Conservation (phyloP, 2,797 vertebrate species). For the Rhinophrynus dorsalis region DNA sequence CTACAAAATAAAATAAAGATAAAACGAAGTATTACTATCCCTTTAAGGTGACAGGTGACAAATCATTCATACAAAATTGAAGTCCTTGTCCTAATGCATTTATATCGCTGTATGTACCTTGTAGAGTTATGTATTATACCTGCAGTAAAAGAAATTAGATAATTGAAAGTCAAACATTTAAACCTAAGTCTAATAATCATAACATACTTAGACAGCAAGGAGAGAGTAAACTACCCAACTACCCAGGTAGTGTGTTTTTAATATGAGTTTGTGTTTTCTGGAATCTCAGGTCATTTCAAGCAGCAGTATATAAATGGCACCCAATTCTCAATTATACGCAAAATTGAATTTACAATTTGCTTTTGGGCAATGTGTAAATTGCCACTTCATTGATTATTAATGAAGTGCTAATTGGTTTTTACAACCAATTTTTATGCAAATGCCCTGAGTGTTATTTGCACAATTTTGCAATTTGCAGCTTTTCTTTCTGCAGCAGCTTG, state of each 20-base stretch:
- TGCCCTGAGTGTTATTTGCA: constrained; percentile 65
- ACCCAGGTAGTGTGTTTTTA: neutral
- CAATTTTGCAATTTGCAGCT: constrained; percentile 63
- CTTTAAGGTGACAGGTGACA: too few relatives aligned
- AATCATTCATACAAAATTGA: too few relatives aligned
- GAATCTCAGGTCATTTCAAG: constrained; percentile 50
- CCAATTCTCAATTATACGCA: constrained; percentile 62
- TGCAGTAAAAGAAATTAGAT: too few relatives aligned
- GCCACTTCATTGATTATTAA: constrained; percentile 79
- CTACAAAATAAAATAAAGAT: too few relatives aligned
- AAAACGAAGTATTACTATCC: too few relatives aligned
- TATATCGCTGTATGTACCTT: too few relatives aligned
- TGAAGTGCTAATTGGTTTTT: constrained; percentile 78
- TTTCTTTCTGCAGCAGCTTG: constrained; percentile 55
- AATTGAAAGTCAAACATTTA: too few relatives aligned
- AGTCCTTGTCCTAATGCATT: too few relatives aligned
- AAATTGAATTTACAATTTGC: constrained; percentile 71
- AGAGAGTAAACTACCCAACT: constrained; percentile 1
- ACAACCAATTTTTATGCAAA: constrained; percentile 72
- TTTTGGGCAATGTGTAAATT: constrained; percentile 75
- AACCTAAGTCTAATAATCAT: neutral
- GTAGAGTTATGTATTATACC: too few relatives aligned
- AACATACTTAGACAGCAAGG: neutral
- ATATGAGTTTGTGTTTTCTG: neutral
- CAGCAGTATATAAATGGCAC: constrained; percentile 55